Percentiles rank a stretch among this genome's conserved stretches.
Evolutionary conservation across 2,888 invertebrate species (phyloP).

Genomic region (Drosophila eohydei): DNA sequence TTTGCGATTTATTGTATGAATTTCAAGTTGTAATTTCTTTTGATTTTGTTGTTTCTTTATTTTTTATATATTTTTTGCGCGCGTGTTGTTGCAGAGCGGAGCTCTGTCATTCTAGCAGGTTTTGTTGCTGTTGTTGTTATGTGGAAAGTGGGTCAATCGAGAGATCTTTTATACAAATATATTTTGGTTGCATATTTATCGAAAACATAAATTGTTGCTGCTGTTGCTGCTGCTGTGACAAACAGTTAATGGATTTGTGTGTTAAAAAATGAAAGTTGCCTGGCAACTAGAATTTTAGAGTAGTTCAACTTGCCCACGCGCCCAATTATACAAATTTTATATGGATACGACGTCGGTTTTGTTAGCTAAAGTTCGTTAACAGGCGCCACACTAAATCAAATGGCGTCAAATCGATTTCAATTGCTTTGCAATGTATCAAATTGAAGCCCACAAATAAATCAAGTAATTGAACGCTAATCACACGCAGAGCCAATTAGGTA

Average conservation of each 20-base stretch:
- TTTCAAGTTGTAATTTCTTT: constrained; percentile 71
- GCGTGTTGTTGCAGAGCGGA: constrained; percentile 8
- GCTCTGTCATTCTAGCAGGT: constrained; percentile 51
- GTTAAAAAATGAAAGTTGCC: constrained; percentile 74
- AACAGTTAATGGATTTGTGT: constrained; percentile 67
- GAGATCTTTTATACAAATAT: constrained; percentile 73
- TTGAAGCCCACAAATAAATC: constrained; percentile 51
- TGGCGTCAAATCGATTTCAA: constrained; percentile 27
- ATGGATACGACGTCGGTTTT: constrained; percentile 8
- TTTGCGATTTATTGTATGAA: constrained; percentile 61
- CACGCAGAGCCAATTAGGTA: constrained; percentile 51
- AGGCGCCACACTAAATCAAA: constrained; percentile 30
- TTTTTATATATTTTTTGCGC: constrained; percentile 16
- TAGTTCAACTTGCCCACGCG: constrained; percentile 15
- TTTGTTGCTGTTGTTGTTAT: constrained; percentile 50
- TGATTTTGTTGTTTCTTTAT: constrained; percentile 39
- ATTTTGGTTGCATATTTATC: constrained; percentile 75
- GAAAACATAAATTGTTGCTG: constrained; percentile 55
- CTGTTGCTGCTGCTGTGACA: constrained; percentile 48
- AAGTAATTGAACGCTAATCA: constrained; percentile 75
- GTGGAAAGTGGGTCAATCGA: constrained; percentile 80
- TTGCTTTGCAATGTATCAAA: constrained; percentile 16
- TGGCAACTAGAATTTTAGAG: constrained; percentile 30
- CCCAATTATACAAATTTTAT: constrained; percentile 7
- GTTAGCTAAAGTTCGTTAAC: constrained; percentile 33